Conservation (phyloP, 2,888 invertebrate species). For the Drosophila sordidula region DNA sequence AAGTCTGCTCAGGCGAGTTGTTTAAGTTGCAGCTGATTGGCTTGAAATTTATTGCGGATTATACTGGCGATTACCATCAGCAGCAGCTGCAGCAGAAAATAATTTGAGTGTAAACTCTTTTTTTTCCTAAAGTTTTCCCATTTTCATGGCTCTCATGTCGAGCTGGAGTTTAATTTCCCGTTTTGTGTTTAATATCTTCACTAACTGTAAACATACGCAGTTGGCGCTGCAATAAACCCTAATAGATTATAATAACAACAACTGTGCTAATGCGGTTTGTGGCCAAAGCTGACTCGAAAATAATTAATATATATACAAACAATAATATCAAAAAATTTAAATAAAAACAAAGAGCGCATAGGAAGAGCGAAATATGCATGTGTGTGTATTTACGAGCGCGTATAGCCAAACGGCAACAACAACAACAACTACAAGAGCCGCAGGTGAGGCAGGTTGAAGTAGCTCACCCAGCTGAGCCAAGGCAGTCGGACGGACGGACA, state of each 20-base stretch:
- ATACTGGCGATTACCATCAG: neutral
- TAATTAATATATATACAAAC: neutral
- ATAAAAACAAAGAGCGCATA: slow-evolving; percentile 3
- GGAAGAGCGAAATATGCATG: slow-evolving; percentile 18
- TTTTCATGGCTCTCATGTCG: neutral
- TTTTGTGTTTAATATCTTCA: neutral
- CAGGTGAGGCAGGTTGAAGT: slow-evolving; percentile 5
- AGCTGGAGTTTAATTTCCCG: slow-evolving; percentile 2
- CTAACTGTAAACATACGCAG: slow-evolving; percentile 22
- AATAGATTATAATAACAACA: slow-evolving; percentile 30
- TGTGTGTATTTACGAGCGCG: neutral
- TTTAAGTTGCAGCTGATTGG: slow-evolving; percentile 1
- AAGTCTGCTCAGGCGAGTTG: neutral
- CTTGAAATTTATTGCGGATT: slow-evolving; percentile 5
- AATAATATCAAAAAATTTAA: slow-evolving; percentile 1
- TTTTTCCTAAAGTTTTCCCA: neutral
- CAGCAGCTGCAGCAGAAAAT: slow-evolving; percentile 2
- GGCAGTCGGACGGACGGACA: neutral
- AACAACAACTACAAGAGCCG: neutral
- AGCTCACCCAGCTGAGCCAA: neutral
- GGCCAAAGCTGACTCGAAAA: too few species aligned
- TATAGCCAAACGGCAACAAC: neutral
- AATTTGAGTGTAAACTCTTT: neutral
- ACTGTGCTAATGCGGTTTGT: neutral
- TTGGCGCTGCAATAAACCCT: slow-evolving; percentile 5